Percentiles rank a stretch among this genome's conserved stretches.
Evolutionary conservation across 2,797 vertebrate genomes (phyloP).

Genomic region (Tokudaia tokunoshimensis): DNA sequence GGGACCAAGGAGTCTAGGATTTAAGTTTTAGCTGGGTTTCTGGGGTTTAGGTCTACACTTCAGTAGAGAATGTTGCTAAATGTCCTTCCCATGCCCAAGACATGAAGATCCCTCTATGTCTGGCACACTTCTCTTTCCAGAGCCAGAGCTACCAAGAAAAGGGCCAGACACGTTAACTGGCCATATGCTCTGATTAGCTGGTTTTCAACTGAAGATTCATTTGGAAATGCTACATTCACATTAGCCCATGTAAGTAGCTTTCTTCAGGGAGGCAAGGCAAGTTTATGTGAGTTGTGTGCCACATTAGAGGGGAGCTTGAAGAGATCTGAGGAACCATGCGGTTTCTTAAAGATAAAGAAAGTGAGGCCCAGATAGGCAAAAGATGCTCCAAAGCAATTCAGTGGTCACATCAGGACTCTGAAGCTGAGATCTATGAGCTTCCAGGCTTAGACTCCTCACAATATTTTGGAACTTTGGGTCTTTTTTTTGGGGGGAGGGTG

Average conservation of each 20-base stretch:
- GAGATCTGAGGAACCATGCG: conserved; percentile 21
- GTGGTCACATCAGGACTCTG: conserved; percentile 46
- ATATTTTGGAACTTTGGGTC: conserved; percentile 41
- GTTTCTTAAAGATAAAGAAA: conserved; percentile 51
- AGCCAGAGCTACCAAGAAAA: conserved; percentile 25
- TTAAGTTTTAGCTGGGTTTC: conserved; percentile 14
- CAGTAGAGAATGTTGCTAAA: conserved; percentile 7
- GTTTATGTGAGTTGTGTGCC: conserved; percentile 7
- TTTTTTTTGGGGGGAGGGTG: background rate
- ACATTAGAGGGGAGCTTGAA: conserved; percentile 39
- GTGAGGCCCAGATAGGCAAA: conserved; percentile 28
- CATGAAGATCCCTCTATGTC: conserved; percentile 31
- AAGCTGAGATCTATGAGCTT: background rate
- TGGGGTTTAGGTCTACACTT: background rate
- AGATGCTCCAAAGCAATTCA: conserved; percentile 28
- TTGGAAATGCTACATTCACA: conserved; percentile 46
- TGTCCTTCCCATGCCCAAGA: conserved; percentile 48
- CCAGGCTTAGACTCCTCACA: background rate
- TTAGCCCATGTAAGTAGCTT: conserved; percentile 21
- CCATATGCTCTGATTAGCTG: conserved; percentile 17
- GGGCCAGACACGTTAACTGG: conserved; percentile 21
- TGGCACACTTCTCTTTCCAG: background rate
- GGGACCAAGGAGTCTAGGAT: background rate
- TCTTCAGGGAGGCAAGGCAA: conserved; percentile 6
- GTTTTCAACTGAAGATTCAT: conserved; percentile 38